These are phyloP conservation scores for Porites divaricata DNA, from an alignment of 92 coral and sea anemone genomes.

Conservation along the genomic window DNA sequence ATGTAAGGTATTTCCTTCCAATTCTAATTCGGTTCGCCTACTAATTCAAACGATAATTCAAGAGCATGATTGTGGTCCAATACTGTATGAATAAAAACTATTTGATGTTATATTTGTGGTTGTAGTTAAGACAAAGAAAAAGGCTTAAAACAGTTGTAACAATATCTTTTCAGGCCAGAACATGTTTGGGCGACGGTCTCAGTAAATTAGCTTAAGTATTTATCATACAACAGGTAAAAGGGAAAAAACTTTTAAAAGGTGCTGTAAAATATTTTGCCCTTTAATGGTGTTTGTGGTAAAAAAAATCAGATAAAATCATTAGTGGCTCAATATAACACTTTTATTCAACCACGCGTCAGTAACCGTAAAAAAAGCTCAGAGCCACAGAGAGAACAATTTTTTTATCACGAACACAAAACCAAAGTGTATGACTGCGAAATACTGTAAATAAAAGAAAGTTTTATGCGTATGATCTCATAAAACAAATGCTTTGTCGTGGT, in stretches of 20 bases:
- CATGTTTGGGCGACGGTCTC: too few relatives aligned
- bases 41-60: neutral
- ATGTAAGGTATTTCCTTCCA: constrained; percentile 10
- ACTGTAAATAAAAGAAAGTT: neutral
- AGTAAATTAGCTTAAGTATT: too few relatives aligned
- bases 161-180: neutral
- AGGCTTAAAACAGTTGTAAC: neutral
- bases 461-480: neutral
- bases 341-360: neutral
- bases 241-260: neutral
- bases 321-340: neutral
- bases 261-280: neutral
- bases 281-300: neutral
- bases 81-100: neutral
- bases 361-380: too few relatives aligned
- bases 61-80: neutral
- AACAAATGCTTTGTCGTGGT: neutral
- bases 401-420: too few relatives aligned
- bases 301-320: neutral
- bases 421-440: too few relatives aligned
- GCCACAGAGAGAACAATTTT: too few relatives aligned
- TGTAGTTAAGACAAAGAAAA: neutral
- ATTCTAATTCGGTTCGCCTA: neutral
- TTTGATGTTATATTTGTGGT: neutral
- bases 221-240: too few relatives aligned